phyloP scores from a whole-genome alignment of 2,888 invertebrate species.

The Sericinus montela region DNA sequence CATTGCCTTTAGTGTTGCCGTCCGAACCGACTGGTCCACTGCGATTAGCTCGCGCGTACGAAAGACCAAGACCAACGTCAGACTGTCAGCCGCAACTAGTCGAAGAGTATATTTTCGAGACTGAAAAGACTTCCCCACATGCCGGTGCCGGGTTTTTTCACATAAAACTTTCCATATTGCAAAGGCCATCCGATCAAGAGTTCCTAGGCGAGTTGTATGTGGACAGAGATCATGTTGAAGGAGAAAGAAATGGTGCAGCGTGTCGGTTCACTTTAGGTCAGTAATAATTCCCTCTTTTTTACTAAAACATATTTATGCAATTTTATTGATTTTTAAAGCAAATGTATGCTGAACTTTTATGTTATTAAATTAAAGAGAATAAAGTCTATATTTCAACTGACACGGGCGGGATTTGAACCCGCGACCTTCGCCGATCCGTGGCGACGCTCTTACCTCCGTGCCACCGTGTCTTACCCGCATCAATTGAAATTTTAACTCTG shows the following conservation, averaged over 20 bases:
- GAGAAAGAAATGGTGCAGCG: slow-evolving; percentile 87
- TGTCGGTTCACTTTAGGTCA: slow-evolving; percentile 86
- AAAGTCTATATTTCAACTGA: too few species aligned
- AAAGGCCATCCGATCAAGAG: slow-evolving; percentile 92
- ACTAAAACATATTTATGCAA: too few species aligned
- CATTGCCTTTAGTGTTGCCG: slow-evolving; percentile 78
- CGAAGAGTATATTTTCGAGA: slow-evolving; percentile 93
- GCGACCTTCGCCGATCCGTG: too few species aligned
- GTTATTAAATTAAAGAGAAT: too few species aligned
- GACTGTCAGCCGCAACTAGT: slow-evolving; percentile 90
- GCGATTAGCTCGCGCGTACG: slow-evolving; percentile 74
- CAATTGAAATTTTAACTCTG: too few species aligned
- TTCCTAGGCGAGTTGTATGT: slow-evolving; percentile 94
- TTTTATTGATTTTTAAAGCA: too few species aligned
- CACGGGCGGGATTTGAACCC: too few species aligned
- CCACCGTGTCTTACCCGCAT: too few species aligned
- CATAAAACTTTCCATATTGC: slow-evolving; percentile 92
- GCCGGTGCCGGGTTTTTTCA: slow-evolving; percentile 84
- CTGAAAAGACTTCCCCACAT: slow-evolving; percentile 84
- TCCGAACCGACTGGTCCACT: slow-evolving; percentile 58
- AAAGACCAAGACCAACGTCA: slow-evolving; percentile 80
- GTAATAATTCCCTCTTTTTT: slow-evolving; percentile 16
- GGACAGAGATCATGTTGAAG: slow-evolving; percentile 89
- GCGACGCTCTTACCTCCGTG: too few species aligned
- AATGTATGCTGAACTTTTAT: too few species aligned